Percentiles rank a stretch among this genome's conserved stretches.
These are phyloP conservation scores for Notarius lentiginosus DNA, from an alignment of 2,113 vertebrate genomes.

Conservation along the genomic window DNA sequence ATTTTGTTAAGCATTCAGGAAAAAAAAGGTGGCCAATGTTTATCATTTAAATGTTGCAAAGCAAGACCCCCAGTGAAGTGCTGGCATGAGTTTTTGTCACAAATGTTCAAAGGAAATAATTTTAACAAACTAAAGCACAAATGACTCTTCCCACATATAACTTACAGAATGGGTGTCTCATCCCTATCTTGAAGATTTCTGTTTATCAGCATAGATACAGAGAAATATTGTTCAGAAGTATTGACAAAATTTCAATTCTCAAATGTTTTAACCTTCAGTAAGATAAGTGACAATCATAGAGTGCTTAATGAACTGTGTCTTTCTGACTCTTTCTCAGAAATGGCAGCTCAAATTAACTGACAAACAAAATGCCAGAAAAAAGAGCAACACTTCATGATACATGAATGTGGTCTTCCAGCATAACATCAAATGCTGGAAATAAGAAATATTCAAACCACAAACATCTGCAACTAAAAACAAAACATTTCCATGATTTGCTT, in stretches of 20 bases:
- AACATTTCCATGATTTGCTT: too few relatives aligned
- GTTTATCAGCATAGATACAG: neutral
- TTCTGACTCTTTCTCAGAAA: constrained; percentile 56
- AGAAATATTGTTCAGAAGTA: constrained; percentile 38
- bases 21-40: neutral
- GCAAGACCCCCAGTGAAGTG: neutral
- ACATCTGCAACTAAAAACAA: neutral
- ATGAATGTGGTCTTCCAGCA: constrained; percentile 57
- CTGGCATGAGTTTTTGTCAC: constrained; percentile 13
- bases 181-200: neutral
- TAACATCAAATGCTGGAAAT: neutral
- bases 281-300: constrained; percentile 64
- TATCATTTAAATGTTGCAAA: neutral
- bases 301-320: constrained; percentile 64
- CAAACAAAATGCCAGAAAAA: constrained; percentile 50
- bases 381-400: constrained; percentile 51
- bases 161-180: neutral
- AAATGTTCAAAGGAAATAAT: constrained; percentile 31
- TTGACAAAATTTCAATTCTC: constrained; percentile 57
- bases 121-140: constrained; percentile 46
- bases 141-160: constrained; percentile 41
- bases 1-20: neutral
- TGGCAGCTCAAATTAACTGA: constrained; percentile 68
- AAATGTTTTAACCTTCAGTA: constrained; percentile 64
- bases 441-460: constrained; percentile 3